A percentile compares a stretch with the other conserved stretches of the same genome.
phyloP scores from a whole-genome alignment of 2,888 invertebrate genomes.

The Melieria omissa region DNA sequence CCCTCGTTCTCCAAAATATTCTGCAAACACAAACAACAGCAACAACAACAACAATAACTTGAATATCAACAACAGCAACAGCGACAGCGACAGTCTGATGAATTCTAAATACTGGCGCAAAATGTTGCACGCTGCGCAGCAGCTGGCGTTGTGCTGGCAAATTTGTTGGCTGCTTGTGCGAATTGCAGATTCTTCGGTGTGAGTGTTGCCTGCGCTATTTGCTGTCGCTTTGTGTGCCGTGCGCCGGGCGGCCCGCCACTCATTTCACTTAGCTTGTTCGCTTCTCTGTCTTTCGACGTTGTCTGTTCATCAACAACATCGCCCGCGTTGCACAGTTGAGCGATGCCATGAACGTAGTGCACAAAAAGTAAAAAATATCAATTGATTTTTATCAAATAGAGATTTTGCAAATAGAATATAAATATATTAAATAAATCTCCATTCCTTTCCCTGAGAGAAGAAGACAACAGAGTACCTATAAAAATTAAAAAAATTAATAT shows the following conservation, averaged over 20 bases:
- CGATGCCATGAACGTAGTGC: no score
- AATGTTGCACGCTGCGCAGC: not conserved
- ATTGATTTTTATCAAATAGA: no score
- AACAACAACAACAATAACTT: not conserved
- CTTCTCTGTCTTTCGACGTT: not conserved
- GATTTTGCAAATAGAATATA: no score
- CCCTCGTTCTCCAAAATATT: not conserved
- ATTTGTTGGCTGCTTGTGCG: not conserved
- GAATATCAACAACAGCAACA: not conserved
- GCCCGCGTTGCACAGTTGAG: no score
- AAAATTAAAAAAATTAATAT: no score
- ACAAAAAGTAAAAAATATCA: no score
- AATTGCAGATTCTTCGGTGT: not conserved
- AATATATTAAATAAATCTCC: no score
- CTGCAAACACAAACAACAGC: not conserved
- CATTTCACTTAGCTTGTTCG: not conserved
- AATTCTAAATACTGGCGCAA: not conserved
- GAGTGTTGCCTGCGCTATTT: slow-evolving; percentile 26
- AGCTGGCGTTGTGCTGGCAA: not conserved
- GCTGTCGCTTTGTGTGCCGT: slow-evolving; percentile 29
- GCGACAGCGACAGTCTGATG: not conserved
- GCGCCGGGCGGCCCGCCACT: not conserved
- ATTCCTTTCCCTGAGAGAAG: no score
- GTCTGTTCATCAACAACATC: no score
- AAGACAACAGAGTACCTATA: no score